phyloP scores from a whole-genome alignment of 2,113 vertebrate species.

The Aegithalos caudatus region DNA sequence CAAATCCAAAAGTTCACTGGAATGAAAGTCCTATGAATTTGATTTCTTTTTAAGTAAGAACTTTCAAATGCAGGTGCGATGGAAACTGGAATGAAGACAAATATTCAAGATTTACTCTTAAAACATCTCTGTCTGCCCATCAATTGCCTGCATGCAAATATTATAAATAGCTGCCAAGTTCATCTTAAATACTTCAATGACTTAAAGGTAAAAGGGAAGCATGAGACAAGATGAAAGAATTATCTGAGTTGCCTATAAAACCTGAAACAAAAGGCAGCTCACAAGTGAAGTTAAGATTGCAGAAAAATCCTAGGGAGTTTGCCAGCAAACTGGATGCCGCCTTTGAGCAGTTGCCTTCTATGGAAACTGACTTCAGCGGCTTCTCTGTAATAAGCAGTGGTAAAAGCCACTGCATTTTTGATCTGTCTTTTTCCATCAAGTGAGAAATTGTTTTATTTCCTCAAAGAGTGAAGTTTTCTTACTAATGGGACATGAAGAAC shows the following conservation, averaged over 20 bases:
- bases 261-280: not conserved
- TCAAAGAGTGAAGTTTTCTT: not conserved
- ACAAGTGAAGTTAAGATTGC: not conserved
- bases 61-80: not conserved
- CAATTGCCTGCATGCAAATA: not conserved
- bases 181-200: constrained; percentile 1
- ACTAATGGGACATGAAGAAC: not conserved
- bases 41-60: not conserved
- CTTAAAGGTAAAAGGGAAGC: not conserved
- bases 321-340: not conserved
- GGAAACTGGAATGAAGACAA: not conserved
- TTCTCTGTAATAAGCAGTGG: not conserved
- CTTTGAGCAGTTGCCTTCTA: not conserved
- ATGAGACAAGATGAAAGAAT: not conserved
- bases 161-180: constrained; percentile 1
- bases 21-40: not conserved
- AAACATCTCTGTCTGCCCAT: not conserved
- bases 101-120: not conserved
- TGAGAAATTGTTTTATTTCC: not conserved
- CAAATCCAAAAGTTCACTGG: not conserved
- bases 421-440: not conserved
- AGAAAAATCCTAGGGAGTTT: not conserved
- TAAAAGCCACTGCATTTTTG: not conserved
- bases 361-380: not conserved
- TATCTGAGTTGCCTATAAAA: not conserved